Evolutionary conservation across 2,113 vertebrate species (phyloP).

Genomic region (Prunella fulvescens): DNA sequence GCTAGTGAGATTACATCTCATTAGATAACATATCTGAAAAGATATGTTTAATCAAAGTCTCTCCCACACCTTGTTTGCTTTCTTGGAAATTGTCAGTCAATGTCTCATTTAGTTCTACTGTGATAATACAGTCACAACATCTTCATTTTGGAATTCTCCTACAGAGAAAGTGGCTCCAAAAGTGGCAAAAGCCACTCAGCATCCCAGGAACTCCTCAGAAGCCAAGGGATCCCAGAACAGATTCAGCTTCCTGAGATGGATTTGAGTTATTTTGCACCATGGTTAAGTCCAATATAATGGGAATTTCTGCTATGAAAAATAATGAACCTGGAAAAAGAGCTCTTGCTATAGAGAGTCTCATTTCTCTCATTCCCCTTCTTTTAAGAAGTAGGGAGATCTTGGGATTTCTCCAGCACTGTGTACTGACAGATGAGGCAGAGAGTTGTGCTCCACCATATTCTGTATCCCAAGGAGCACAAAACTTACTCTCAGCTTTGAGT

Average conservation of each 20-base stretch:
- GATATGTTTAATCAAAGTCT: background rate
- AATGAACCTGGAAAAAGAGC: background rate
- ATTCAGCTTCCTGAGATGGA: background rate
- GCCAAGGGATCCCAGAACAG: background rate
- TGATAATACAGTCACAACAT: background rate
- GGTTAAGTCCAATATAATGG: background rate
- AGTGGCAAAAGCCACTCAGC: background rate
- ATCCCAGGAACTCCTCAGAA: background rate
- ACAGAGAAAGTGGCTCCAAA: background rate
- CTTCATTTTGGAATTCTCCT: background rate
- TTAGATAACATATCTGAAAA: background rate
- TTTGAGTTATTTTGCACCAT: background rate
- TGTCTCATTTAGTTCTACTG: background rate
- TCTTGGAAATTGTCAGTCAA: background rate
- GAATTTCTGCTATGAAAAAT: background rate
- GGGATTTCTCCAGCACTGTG: background rate
- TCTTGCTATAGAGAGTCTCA: background rate
- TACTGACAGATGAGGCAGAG: background rate
- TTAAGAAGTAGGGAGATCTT: background rate
- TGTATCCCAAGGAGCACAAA: background rate
- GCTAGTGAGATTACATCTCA: background rate
- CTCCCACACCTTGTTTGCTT: background rate
- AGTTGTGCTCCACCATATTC: background rate
- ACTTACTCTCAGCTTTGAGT: background rate
- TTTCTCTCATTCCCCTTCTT: background rate